Evolutionary conservation across 2,113 vertebrate genomes (phyloP).

Genomic region (Geococcyx californianus): DNA sequence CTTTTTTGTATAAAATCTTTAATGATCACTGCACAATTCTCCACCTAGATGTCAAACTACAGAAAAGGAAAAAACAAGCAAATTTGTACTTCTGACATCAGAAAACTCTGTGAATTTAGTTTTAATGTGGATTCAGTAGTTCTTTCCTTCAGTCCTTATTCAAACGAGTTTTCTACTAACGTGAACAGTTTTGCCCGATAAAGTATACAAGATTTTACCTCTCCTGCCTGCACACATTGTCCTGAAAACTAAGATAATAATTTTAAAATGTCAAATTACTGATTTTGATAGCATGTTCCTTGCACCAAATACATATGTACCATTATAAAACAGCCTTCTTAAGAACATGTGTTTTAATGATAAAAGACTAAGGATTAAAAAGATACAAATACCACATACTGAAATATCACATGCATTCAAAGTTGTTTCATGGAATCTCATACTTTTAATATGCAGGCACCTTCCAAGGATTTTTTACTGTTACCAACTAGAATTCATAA

Average conservation of each 20-base stretch:
- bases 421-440: not conserved
- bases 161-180: not conserved
- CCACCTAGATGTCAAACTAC: not conserved
- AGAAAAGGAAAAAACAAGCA: not conserved
- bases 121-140: not conserved
- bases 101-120: not conserved
- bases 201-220: not conserved
- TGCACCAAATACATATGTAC: not conserved
- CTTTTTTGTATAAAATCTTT: not conserved
- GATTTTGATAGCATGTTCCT: not conserved
- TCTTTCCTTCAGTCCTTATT: not conserved
- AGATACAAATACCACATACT: not conserved
- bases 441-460: not conserved
- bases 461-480: not conserved
- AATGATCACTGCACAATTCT: not conserved
- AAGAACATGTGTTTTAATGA: not conserved
- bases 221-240: not conserved
- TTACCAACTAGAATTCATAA: not conserved
- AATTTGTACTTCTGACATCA: not conserved
- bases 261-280: not conserved
- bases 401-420: not conserved
- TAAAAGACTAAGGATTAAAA: not conserved
- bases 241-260: not conserved
- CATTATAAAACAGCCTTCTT: not conserved
- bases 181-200: not conserved